Base-by-base conservation (phyloP, 2,797 vertebrate genomes). In the Enteromius trimaculatus region DNA sequence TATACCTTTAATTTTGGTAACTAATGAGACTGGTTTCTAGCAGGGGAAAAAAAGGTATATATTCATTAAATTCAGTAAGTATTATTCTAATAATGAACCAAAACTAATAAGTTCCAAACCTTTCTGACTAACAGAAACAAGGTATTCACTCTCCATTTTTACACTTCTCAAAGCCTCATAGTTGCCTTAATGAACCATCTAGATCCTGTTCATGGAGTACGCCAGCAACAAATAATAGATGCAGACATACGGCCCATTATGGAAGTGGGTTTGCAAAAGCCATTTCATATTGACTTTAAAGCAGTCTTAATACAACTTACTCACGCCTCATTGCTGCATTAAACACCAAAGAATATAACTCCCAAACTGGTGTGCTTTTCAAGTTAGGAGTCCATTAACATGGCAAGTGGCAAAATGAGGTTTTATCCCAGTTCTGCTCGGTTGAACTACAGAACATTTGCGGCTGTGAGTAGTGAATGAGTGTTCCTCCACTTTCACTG, bases 301-400 rank as follows among this genome's bases (percentile, higher is more conserved):
- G 58, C 34, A 65, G 70, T 64, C 80, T 82, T 88, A 77, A 86
- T 83, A 85, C 83, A 76, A 53, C 66, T 83, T 81, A 72, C 70
- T 62, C 87, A 86, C 65, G 85, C 83, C 87, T 88, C 87, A 88
- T 88, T 86, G 87, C 80, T 81, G 87, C 83, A 86, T 88, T 88
- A 88, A 88, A 84, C 87, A 86, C 83, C 87, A 85, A 82, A 86
- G 87, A 86, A 85, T 83, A 83, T 75, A 83, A 79, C 85, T 83
- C 69, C 82, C 77, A 85, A 83, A 77, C 83, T 75, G 77, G 74
- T 53, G 47, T 85, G 83, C 85, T 85, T 86, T 80, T 79, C 79
- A 86, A 83, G 65, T 49, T 65, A 58, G 77, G 62, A 75, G 64
- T 79, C 80, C 64, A 83, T 86, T 88, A 80, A 81, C 85, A 86